Percentiles rank a stretch among this genome's conserved stretches.
phyloP scores from a whole-genome alignment of 2,888 invertebrate genomes.

The Hipparchia semele region DNA sequence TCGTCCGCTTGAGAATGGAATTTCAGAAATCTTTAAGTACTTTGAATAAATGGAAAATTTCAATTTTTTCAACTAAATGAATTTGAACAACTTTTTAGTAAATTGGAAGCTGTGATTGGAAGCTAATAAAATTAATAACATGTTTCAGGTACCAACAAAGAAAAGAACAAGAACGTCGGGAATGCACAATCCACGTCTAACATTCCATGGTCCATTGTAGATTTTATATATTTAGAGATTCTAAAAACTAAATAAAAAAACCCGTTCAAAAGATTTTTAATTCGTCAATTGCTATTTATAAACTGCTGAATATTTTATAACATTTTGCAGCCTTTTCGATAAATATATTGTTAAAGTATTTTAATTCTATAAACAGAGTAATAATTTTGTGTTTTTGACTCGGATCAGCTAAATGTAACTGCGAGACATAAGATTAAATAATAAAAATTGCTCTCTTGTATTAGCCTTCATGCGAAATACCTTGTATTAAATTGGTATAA shows the following conservation, averaged over 20 bases:
- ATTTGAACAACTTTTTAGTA: too few relatives aligned
- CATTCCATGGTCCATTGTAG: conserved; percentile 48
- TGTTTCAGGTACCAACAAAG: conserved; percentile 86
- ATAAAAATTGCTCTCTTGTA: not conserved
- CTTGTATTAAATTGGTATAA: too few relatives aligned
- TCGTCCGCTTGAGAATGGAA: too few relatives aligned
- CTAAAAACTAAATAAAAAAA: conserved; percentile 26
- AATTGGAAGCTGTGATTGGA: too few relatives aligned
- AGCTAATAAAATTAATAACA: too few relatives aligned
- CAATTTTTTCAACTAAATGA: too few relatives aligned
- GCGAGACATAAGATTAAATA: not conserved
- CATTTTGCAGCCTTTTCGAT: not conserved
- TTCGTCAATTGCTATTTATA: not conserved
- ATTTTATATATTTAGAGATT: conserved; percentile 40
- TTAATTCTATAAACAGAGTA: not conserved
- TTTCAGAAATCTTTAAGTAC: too few relatives aligned
- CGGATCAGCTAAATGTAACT: not conserved
- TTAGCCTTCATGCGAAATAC: not conserved
- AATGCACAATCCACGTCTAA: conserved; percentile 89
- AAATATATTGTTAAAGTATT: not conserved
- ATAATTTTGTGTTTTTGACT: not conserved
- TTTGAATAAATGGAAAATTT: too few relatives aligned
- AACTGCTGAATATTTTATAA: not conserved
- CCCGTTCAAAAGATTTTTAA: conserved; percentile 19
- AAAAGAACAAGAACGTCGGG: conserved; percentile 88